These are phyloP conservation scores for Tethea ocularis DNA, from an alignment of 2,888 invertebrate genomes.

Conservation along the genomic window DNA sequence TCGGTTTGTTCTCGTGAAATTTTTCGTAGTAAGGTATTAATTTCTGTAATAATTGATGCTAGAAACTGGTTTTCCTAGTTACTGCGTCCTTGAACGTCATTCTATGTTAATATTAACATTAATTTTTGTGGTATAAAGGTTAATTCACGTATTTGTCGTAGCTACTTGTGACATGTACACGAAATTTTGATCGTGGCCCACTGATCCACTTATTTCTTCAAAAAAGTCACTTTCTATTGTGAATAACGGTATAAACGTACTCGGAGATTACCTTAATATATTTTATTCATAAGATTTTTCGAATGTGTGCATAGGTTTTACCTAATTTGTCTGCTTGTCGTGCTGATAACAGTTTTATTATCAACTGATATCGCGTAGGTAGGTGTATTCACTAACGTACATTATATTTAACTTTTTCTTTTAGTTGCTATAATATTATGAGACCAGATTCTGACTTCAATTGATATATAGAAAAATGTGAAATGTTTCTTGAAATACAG, in stretches of 20 bases:
- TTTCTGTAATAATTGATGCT: constrained; percentile 47
- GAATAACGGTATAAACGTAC: constrained; percentile 8
- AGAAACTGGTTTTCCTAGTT: constrained; percentile 64
- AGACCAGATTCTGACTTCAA: too few species aligned
- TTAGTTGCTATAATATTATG: background rate
- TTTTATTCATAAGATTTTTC: background rate
- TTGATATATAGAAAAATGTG: too few species aligned
- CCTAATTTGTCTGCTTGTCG: background rate
- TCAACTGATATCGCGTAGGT: background rate
- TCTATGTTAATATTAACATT: constrained; percentile 45
- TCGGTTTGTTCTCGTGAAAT: background rate
- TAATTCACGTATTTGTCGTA: background rate
- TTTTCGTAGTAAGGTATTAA: constrained; percentile 24
- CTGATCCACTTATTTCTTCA: constrained; percentile 39
- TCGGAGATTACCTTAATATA: background rate
- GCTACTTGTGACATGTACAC: constrained; percentile 5
- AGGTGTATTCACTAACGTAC: background rate
- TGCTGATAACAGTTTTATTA: constrained; percentile 26
- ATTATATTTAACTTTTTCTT: background rate
- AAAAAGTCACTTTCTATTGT: constrained; percentile 45
- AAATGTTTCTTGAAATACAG: too few species aligned
- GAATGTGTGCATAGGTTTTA: constrained; percentile 1
- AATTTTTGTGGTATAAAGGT: constrained; percentile 11
- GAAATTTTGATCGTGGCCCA: constrained; percentile 39
- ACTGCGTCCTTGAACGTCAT: constrained; percentile 56